These are phyloP conservation scores for Centropus unirufus DNA, from an alignment of 2,113 vertebrate species.

Conservation along the genomic window DNA sequence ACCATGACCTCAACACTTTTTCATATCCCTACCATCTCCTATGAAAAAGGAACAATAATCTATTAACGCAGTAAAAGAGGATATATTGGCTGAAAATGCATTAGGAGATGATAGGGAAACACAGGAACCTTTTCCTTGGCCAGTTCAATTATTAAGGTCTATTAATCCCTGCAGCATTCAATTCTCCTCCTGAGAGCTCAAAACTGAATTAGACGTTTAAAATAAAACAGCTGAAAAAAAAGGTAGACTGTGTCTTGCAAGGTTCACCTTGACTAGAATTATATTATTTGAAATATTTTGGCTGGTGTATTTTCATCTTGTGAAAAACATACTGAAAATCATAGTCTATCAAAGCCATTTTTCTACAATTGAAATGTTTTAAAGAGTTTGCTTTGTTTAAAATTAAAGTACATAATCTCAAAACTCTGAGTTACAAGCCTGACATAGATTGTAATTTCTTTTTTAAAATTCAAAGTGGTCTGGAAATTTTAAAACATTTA, in stretches of 20 bases:
- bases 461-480: too few species aligned
- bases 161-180: neutral
- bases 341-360: neutral
- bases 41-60: neutral
- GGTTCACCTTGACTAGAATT: neutral
- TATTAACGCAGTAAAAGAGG: neutral
- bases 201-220: neutral
- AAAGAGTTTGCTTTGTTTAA: neutral
- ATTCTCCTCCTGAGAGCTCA: neutral
- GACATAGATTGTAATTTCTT: neutral
- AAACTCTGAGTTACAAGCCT: neutral
- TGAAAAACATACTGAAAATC: neutral
- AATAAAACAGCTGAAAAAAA: neutral
- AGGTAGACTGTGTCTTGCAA: neutral
- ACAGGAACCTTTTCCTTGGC: neutral
- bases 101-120: neutral
- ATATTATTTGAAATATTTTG: neutral
- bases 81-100: neutral
- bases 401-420: neutral
- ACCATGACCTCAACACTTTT: neutral
- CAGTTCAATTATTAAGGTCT: neutral
- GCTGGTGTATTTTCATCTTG: neutral
- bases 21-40: neutral
- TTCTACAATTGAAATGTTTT: neutral
- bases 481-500: neutral